Conservation (phyloP, 2,113 vertebrate genomes). For the Antechinus flavipes region DNA sequence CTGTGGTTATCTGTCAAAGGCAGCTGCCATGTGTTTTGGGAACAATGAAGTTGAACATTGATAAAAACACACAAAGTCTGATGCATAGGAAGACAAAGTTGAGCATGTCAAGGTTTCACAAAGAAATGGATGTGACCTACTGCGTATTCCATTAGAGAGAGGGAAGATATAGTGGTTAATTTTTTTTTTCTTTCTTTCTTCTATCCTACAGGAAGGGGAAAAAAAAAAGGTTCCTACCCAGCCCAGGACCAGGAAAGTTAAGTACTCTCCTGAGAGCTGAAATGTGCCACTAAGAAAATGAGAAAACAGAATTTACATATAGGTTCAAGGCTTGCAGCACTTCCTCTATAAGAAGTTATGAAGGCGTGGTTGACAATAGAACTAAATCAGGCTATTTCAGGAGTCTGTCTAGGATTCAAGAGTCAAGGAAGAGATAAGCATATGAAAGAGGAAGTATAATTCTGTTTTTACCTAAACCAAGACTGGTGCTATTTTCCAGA, state of each 20-base stretch:
- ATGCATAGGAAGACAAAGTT: background rate
- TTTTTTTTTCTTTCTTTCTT: background rate
- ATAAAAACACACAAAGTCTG: constrained; percentile 30
- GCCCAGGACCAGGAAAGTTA: constrained; percentile 19
- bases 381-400: background rate
- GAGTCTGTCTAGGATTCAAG: background rate
- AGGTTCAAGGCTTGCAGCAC: background rate
- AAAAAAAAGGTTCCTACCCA: background rate
- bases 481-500: background rate
- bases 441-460: background rate
- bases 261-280: background rate
- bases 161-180: constrained; percentile 37
- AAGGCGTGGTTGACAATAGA: constrained; percentile 2
- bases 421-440: background rate
- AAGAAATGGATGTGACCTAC: constrained; percentile 41
- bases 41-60: constrained; percentile 29
- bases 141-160: background rate
- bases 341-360: constrained; percentile 4
- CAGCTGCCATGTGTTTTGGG: constrained; percentile 16
- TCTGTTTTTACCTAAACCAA: background rate
- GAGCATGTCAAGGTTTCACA: background rate
- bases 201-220: constrained; percentile 57
- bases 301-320: constrained; percentile 31
- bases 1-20: constrained; percentile 37
- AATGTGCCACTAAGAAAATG: background rate